Base-by-base conservation (phyloP, 2,888 invertebrate species). In the Escarpia spicata region DNA sequence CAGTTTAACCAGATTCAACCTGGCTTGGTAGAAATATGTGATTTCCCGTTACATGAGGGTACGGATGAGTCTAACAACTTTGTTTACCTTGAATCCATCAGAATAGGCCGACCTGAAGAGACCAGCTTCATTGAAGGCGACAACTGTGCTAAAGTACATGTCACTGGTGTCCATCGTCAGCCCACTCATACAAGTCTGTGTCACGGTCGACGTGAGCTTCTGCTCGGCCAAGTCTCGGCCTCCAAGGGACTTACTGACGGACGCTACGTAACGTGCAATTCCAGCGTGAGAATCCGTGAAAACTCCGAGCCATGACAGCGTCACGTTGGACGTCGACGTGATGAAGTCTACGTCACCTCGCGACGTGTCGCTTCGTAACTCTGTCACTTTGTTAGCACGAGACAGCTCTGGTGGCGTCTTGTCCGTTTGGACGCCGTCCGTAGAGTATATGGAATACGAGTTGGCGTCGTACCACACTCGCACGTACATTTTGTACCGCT, bases 71-170 rank as follows among this genome's bases (percentile, higher is more conserved):
- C 75, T 75, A 26, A 26, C 4, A 75, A n/a, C 52, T 3, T 52
- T 52, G 4, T 2, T 15, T 91, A 91, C 91, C 91, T 44, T 52
- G 31, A 91, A 91, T 0, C 94, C 94, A 92, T 94, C 94, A 19
- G 94, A 94, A n/a, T 92, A 75, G 19, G 92, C 93, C 58, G 93
- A 93, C 45, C 89, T 75, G 44, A 92, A 92, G 19, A 94, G 92
- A 15, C 94, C 94, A 9, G 94, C 93, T 58, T 92, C 91, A 91
- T 92, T 94, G 91, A 93, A 93, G 19, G 93, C 94, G 26, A 94
- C 90, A 9, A 94, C 93, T 58, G 93, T 94, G 60, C 92, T 93
- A 60, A 93, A 94, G 75, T 94, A 94, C 31, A 15, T 15, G 26
- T 37, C 52, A 31, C 45, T 45, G n/a, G 37, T 12, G 52, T 37